phyloP scores from a whole-genome alignment of 2,797 vertebrate genomes.

The Acrocephalus scirpaceus region DNA sequence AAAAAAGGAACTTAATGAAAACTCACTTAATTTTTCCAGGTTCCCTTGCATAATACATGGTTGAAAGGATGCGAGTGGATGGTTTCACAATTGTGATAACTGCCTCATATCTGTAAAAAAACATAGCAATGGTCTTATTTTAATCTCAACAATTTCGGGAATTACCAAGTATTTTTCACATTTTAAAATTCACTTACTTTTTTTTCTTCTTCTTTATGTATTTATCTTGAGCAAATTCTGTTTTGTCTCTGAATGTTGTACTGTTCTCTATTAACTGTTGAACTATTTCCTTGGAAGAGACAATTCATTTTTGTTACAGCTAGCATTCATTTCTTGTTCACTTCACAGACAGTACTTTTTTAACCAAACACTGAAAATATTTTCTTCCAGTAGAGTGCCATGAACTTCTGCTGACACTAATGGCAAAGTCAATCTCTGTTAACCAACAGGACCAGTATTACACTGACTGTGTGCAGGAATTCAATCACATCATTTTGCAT shows the following conservation, averaged over 20 bases:
- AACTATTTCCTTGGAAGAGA: conserved; percentile 89
- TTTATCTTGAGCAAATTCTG: conserved; percentile 95
- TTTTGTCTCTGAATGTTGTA: conserved; percentile 95
- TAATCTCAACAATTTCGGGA: neutral
- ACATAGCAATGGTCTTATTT: neutral
- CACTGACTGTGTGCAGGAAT: neutral
- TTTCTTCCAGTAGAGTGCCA: neutral
- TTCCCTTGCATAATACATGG: conserved; percentile 97
- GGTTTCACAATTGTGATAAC: conserved; percentile 89
- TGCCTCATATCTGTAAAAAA: conserved; percentile 88
- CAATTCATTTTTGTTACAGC: conserved; percentile 14
- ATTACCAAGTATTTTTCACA: neutral
- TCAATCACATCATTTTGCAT: neutral
- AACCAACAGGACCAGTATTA: neutral
- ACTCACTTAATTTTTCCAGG: conserved; percentile 97
- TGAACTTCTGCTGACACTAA: neutral
- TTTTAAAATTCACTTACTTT: conserved; percentile 85
- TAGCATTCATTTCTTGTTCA: neutral
- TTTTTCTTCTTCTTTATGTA: conserved; percentile 99
- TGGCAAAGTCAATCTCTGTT: neutral
- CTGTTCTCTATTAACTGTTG: conserved; percentile 97
- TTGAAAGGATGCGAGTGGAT: conserved; percentile 90
- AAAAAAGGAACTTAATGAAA: conserved; percentile 25
- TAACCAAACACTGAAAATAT: neutral
- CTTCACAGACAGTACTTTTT: neutral